Base-by-base conservation (phyloP, 2,888 invertebrate species). In the Malacosoma neustria region DNA sequence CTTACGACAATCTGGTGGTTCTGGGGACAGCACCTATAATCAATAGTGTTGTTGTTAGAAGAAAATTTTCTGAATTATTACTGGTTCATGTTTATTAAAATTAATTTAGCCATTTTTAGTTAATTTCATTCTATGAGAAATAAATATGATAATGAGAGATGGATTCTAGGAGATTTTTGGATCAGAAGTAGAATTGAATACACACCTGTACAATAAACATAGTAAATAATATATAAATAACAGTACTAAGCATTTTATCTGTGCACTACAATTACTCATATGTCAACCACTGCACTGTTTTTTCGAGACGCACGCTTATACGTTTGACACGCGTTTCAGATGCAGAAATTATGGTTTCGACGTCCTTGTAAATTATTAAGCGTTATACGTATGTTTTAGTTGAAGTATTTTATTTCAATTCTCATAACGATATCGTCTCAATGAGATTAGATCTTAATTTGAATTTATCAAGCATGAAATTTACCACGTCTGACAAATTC, bases 261-360 rank as follows among this genome's bases (percentile, higher is more conserved):
- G 39, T 47, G 46, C 55, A 60, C 60, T 51, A 44, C 57, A 54
- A 56, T 57, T 54, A 49, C 53, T 51, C 53, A 51, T 48, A 54
- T 45, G 46, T 51, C 57, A 47, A 43, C 45, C 50, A 46, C 47
- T 39, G 47, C 51, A 72, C 71, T 69, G 62, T 54, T 60, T 50
- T 50, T 51, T 39, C 49, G 42, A 50, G 54, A 47, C 51, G 50
- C 45, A 45, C 48, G 53, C 52, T 61, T 63, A 70, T 70, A 64
- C 64, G 55, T 54, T 57, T 51, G 41, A 52, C 57, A 61, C 64
- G 49, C 50, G 55, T 60, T 58, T 60, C 54, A 51, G 61, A 57
- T 57, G 59, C 45, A 72, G 77, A 79, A 79, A 72, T 70, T 41
- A 71, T 79, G 74, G 79, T 75, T 62, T 63, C 71, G 70, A 72